Evolutionary conservation across 2,888 invertebrate species (phyloP), one percentile per base, ranked within the genome.

Genomic region (Cheilosia scutellata): DNA sequence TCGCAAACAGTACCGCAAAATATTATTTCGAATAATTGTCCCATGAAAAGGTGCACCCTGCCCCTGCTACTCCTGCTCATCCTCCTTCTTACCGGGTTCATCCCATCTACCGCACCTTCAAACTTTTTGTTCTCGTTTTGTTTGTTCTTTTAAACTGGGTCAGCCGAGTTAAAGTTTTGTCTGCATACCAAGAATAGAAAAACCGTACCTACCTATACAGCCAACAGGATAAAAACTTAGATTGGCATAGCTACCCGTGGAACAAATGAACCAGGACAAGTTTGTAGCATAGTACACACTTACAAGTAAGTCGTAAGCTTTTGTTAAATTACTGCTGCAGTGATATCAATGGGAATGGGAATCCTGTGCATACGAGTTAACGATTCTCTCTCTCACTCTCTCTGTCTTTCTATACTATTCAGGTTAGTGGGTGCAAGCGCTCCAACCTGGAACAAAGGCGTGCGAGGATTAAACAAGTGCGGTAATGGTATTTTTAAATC

Each of bases 311-410:
- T 76, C 65, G 77, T 71, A 63, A 72, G 78, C 78, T 78, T 75
- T 83, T 83, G 66, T 66, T 66, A 72, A 83, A 72, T 82, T 76
- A 83, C 78, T 78, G 72, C 82, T 78, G 78, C 78, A 78, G 82
- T 71, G 62, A 49, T 66, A 62, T 58, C 63, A 49, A 68, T 53
- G 51, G 16, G 57, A 31, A 29, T 75, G 51, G 16, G 57, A 31
- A 29, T 75, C 13, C 53, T 60, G 27, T 27, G 40, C 68, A 75
- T 16, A 37, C 31, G 13, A 49, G 49, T 65, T 31, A 9, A 47
- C 29, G 16, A 27, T 9, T 20, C 13, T 27, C 51, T 27, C 13
- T n/a, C 2, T 6, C 0, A 1, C 20, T 20, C 20, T 20, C 20
- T 20, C 20, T 20, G 20, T 20, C 2, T 20, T 20, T 20, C 37